A percentile compares a stretch with the other conserved stretches of the same genome.
Conservation (phyloP, 2,113 vertebrate genomes). For the Accipiter virgatus region DNA sequence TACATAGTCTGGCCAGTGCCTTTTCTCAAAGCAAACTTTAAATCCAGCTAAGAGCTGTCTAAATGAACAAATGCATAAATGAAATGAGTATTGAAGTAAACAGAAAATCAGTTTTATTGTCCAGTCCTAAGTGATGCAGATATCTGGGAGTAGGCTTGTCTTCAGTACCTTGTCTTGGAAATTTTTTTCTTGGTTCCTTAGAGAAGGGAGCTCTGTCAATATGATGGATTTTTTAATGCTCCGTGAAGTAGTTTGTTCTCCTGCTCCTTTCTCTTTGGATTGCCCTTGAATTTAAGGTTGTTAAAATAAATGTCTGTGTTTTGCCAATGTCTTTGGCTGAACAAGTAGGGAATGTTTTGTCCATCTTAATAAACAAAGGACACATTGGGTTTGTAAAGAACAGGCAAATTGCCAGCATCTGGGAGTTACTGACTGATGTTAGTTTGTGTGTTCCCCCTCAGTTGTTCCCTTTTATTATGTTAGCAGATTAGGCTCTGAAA, state of each 20-base stretch:
- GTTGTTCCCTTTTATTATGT: not conserved
- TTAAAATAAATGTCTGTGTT: not conserved
- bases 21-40: not conserved
- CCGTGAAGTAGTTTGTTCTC: not conserved
- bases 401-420: not conserved
- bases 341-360: not conserved
- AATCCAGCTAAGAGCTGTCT: not conserved
- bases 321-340: not conserved
- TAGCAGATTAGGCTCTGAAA: not conserved
- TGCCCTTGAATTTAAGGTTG: slow-evolving; percentile 10
- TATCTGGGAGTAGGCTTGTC: not conserved
- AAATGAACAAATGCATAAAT: not conserved
- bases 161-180: not conserved
- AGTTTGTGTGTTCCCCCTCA: not conserved
- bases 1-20: not conserved
- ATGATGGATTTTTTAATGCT: slow-evolving; percentile 7
- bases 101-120: not conserved
- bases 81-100: not conserved
- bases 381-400: not conserved
- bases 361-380: slow-evolving; percentile 7
- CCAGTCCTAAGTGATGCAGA: not conserved
- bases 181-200: not conserved
- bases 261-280: not conserved
- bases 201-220: not conserved
- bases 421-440: not conserved